These are phyloP conservation scores for Lasioglossum marginatum DNA, from an alignment of 2,888 invertebrate genomes.

Conservation along the genomic window DNA sequence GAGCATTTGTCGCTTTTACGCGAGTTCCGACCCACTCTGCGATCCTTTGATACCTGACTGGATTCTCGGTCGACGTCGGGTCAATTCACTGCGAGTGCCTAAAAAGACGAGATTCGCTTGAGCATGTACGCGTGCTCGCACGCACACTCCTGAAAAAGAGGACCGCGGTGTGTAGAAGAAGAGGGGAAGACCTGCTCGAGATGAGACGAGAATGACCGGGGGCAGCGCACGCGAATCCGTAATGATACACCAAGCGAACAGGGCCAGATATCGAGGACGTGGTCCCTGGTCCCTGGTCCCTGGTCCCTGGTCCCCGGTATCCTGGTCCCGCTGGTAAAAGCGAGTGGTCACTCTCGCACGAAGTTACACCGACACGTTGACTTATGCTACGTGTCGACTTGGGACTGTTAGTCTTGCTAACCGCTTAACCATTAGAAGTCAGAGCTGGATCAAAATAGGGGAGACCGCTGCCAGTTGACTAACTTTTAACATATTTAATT, in stretches of 20 bases:
- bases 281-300: slow-evolving; percentile 20
- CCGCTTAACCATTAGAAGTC: not conserved
- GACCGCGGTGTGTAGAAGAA: slow-evolving; percentile 25
- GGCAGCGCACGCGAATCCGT: slow-evolving; percentile 82
- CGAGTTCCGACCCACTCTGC: slow-evolving; percentile 15
- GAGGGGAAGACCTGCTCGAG: slow-evolving; percentile 64
- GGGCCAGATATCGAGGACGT: slow-evolving; percentile 54
- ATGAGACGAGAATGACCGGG: slow-evolving; percentile 81
- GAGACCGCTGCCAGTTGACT: too few species aligned
- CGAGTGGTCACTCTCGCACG: slow-evolving; percentile 68
- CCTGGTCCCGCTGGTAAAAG: slow-evolving; percentile 59
- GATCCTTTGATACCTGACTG: slow-evolving; percentile 63
- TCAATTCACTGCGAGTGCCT: slow-evolving; percentile 66
- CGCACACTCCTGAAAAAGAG: slow-evolving; percentile 39
- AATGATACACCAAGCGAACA: slow-evolving; percentile 76
- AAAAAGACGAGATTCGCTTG: slow-evolving; percentile 57
- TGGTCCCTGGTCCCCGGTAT: not conserved
- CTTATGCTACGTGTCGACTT: slow-evolving; percentile 6
- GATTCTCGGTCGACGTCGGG: slow-evolving; percentile 59
- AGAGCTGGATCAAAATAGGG: too few species aligned
- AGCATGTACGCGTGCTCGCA: slow-evolving; percentile 42
- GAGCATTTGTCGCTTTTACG: slow-evolving; percentile 13
- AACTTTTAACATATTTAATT: too few species aligned
- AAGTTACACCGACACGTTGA: slow-evolving; percentile 43
- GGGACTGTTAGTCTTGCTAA: not conserved